Evolutionary conservation across 2,888 invertebrate species (phyloP), one percentile per base, ranked within the genome.

Genomic region (Lithophane ornitopus): DNA sequence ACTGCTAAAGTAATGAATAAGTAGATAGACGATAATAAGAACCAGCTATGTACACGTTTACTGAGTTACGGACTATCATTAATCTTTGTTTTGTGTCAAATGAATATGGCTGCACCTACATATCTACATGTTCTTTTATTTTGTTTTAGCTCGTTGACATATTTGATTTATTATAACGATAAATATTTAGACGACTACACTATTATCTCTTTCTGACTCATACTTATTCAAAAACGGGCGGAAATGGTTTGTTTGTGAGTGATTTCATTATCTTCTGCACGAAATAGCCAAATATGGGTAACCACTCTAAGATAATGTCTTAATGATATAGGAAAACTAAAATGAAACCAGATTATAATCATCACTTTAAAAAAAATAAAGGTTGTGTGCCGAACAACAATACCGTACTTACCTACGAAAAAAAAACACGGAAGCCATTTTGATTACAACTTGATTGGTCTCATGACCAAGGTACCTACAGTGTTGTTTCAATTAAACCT

Each of bases 371-470:
- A 67, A 76, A 34, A 72, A 62, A 11, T 39, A 39, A 70, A 74
- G 56, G 75, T 49, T 69, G 68, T 71, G n/a, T 65, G 28, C 11
- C 28, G 2, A 67, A 71, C 44, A 80, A 80, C 59, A 80, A 66
- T 61, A 41, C 72, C 56, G 34, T 34, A 22, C 4, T 34, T 0
- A 63, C n/a, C 1, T 26, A 26, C 6, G 19, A 56, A 70, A 28
- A 76, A 80, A 80, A 84, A 87, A 76, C 69, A 70, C 67, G 88
- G 87, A 87, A 87, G 67, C 41, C 52, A 75, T 85, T 80, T 75
- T 81, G 63, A 65, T 70, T 76, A 74, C 62, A 78, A 49, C 22
- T 70, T 78, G 74, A 82, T 83, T 80, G 79, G 70, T 70, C 62
- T 74, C 74, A 59, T 78, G 78, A 66, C 70, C 58, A 54, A 46